Conservation (phyloP, 2,797 vertebrate species). For the Capromys pilorides region DNA sequence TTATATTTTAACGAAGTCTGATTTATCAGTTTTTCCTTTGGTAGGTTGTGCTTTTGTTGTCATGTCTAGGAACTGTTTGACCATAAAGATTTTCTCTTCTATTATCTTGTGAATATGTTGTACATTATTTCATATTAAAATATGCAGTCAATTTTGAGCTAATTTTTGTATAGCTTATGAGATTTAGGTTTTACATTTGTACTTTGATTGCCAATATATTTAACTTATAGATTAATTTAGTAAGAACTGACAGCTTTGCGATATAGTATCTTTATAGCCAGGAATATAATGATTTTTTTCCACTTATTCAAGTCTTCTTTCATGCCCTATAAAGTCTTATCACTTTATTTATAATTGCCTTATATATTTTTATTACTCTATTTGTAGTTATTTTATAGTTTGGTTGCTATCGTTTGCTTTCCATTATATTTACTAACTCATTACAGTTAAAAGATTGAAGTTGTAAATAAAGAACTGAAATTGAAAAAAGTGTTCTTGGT, state of each 20-base stretch:
- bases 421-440: slow-evolving; percentile 11
- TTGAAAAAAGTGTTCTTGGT: background rate
- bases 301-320: slow-evolving; percentile 40
- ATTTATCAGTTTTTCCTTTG: slow-evolving; percentile 22
- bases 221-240: slow-evolving; percentile 55
- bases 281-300: background rate
- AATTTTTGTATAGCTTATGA: slow-evolving; percentile 32
- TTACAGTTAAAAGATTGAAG: background rate
- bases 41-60: background rate
- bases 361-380: slow-evolving; percentile 33
- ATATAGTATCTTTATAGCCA: background rate
- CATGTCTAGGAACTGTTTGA: background rate
- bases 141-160: background rate
- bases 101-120: slow-evolving; percentile 14
- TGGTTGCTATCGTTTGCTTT: slow-evolving; percentile 9
- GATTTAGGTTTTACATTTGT: slow-evolving; percentile 31
- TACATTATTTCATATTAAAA: slow-evolving; percentile 12
- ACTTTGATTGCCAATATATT: slow-evolving; percentile 33
- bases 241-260: slow-evolving; percentile 34
- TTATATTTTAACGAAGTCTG: slow-evolving; percentile 27
- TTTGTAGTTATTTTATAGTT: background rate
- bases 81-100: background rate
- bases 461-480: background rate
- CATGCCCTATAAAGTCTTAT: background rate
- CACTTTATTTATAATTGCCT: background rate